Percentiles rank a stretch among this genome's conserved stretches.
Evolutionary conservation across 1,140 invertebrate species (phyloP).

Genomic region (Lepidurus couesii): DNA sequence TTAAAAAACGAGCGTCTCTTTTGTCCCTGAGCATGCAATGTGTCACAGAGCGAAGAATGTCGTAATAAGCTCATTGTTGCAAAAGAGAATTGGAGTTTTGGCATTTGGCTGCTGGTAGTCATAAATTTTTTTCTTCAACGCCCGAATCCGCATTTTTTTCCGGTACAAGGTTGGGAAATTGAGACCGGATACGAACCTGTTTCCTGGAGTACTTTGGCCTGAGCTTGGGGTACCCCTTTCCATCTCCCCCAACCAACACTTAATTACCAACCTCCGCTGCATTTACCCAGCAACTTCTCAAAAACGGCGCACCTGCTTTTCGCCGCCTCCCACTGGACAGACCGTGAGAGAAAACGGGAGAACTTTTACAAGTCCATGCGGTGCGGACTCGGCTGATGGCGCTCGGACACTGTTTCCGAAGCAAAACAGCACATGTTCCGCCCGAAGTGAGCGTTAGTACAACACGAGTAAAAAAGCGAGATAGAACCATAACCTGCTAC

Average conservation of each 20-base stretch:
- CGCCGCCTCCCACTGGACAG: background rate
- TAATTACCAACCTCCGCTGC: constrained; percentile 10
- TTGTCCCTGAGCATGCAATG: no score
- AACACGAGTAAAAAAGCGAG: no score
- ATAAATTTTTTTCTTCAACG: background rate
- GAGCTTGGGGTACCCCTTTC: background rate
- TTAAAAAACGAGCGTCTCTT: no score
- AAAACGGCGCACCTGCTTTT: constrained; percentile 5
- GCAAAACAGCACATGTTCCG: no score
- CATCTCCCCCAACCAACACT: background rate
- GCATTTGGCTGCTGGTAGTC: no score
- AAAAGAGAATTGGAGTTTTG: no score
- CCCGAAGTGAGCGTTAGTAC: no score
- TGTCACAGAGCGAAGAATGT: no score
- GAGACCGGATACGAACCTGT: constrained; percentile 9
- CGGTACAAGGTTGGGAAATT: background rate
- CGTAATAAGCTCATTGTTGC: no score
- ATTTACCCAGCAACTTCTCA: background rate
- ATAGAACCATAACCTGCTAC: background rate
- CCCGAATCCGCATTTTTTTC: background rate
- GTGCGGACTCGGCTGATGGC: background rate
- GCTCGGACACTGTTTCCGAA: no score
- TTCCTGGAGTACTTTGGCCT: constrained; percentile 7
- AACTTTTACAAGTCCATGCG: background rate
- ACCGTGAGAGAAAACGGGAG: background rate